These are phyloP conservation scores for Odontothrips loti DNA, from an alignment of 2,888 invertebrate genomes.

Conservation along the genomic window DNA sequence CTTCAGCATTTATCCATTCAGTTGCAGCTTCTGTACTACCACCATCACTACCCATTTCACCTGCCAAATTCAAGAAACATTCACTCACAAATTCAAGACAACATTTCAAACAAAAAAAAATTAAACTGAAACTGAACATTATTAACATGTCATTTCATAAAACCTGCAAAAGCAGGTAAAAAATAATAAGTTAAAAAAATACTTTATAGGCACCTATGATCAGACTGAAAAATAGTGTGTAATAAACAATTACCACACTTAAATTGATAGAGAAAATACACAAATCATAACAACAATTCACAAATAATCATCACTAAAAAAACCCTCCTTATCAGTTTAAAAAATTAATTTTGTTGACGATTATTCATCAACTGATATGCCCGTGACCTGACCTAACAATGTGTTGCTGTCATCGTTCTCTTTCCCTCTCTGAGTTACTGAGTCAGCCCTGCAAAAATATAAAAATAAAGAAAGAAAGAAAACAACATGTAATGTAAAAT, in stretches of 20 bases:
- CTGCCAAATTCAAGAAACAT: neutral
- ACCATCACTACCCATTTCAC: neutral
- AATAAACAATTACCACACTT: neutral
- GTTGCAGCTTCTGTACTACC: neutral
- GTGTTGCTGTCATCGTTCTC: neutral
- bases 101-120: neutral
- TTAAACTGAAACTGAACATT: neutral
- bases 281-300: neutral
- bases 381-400: neutral
- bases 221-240: neutral
- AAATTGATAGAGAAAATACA: neutral
- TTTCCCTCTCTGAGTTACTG: neutral
- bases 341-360: neutral
- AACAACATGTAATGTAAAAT: neutral
- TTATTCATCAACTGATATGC: neutral
- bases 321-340: neutral
- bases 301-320: neutral
- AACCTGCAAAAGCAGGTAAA: no score
- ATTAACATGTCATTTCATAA: neutral
- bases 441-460: neutral
- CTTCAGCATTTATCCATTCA: neutral
- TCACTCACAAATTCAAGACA: neutral
- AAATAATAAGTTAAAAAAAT: neutral
- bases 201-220: neutral
- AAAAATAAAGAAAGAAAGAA: neutral